Evolutionary conservation across 2,797 vertebrate genomes (phyloP).

Genomic region (Neostethus bicornis): DNA sequence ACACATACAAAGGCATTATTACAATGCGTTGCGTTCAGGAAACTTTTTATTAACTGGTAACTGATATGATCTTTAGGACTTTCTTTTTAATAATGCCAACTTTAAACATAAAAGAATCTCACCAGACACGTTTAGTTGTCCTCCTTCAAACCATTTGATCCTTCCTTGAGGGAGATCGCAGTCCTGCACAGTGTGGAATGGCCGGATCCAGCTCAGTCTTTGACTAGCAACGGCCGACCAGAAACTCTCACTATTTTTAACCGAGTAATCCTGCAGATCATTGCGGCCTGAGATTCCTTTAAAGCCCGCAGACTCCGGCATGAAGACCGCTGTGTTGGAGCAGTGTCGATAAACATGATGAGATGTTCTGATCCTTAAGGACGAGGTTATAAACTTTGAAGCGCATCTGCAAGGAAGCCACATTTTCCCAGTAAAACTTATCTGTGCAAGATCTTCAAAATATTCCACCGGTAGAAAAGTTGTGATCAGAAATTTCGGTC

Average conservation of each 20-base stretch:
- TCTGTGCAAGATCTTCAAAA: not conserved
- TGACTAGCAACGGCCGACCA: slow-evolving; percentile 86
- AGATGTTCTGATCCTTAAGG: not conserved
- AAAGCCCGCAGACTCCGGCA: slow-evolving; percentile 70
- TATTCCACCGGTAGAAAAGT: not conserved
- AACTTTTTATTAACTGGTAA: too few species aligned
- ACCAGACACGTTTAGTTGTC: slow-evolving; percentile 92
- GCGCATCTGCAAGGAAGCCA: slow-evolving; percentile 30
- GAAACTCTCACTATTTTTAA: slow-evolving; percentile 78
- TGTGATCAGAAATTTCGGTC: not conserved
- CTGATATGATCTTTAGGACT: too few species aligned
- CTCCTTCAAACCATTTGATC: slow-evolving; percentile 90
- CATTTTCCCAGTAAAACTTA: slow-evolving; percentile 22
- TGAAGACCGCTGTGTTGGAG: slow-evolving; percentile 44
- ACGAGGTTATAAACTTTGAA: not conserved
- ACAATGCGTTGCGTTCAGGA: slow-evolving; percentile 13
- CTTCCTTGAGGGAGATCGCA: slow-evolving; percentile 77
- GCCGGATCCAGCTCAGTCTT: slow-evolving; percentile 84
- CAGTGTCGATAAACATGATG: slow-evolving; percentile 5
- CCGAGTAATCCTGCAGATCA: slow-evolving; percentile 75
- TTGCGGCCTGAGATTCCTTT: slow-evolving; percentile 46
- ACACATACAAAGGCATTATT: slow-evolving; percentile 1
- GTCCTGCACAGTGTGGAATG: slow-evolving; percentile 81
- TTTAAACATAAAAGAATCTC: too few species aligned
- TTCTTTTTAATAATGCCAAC: too few species aligned